phyloP scores from a whole-genome alignment of 2,888 invertebrate genomes.

The Mantis religiosa region DNA sequence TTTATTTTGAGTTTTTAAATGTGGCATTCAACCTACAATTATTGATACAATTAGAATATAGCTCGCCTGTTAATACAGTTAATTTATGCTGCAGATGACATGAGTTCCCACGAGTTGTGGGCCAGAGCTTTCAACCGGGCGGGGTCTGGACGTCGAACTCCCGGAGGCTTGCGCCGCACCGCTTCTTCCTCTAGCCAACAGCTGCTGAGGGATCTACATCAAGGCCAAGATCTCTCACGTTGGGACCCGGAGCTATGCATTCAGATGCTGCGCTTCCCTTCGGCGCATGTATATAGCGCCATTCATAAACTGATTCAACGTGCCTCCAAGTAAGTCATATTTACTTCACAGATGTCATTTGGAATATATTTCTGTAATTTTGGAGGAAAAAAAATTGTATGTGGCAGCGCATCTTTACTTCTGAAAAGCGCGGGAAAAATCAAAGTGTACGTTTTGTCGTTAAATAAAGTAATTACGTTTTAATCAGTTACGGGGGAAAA shows the following conservation, averaged over 20 bases:
- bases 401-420: too few relatives aligned
- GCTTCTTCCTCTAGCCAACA: background rate
- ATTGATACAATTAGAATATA: background rate
- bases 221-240: constrained; percentile 27
- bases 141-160: background rate
- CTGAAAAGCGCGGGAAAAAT: too few relatives aligned
- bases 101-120: constrained; percentile 8
- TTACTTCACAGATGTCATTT: too few relatives aligned
- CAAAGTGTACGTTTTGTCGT: too few relatives aligned
- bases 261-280: constrained; percentile 38
- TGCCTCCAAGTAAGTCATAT: constrained; percentile 34
- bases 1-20: background rate
- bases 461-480: too few relatives aligned
- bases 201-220: constrained; percentile 29
- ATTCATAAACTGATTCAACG: constrained; percentile 37
- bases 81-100: background rate
- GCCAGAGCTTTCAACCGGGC: background rate
- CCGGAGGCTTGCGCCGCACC: background rate
- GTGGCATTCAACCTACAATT: background rate
- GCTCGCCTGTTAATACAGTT: background rate
- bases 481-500: too few relatives aligned
- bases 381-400: too few relatives aligned
- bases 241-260: constrained; percentile 42
- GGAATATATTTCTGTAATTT: too few relatives aligned
- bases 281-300: constrained; percentile 39